phyloP scores from a whole-genome alignment of 2,113 vertebrate genomes.

The Paralichthys olivaceus region DNA sequence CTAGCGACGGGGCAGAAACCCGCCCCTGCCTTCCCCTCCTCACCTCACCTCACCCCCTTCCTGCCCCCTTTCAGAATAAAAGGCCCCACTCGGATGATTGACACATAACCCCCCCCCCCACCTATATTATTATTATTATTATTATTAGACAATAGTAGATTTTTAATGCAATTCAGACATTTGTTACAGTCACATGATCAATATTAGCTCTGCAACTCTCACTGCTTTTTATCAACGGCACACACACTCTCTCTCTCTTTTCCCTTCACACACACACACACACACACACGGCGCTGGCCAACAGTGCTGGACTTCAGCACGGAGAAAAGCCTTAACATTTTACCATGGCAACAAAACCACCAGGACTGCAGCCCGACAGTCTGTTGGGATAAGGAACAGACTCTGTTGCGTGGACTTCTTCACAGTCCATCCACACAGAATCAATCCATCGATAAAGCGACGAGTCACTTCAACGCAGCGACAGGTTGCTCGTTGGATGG shows the following conservation, averaged over 20 bases:
- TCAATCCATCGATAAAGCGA: too few relatives aligned
- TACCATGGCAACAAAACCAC: constrained; percentile 69
- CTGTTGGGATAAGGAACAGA: constrained; percentile 29
- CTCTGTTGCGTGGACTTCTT: neutral
- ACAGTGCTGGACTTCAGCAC: constrained; percentile 49
- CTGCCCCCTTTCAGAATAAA: constrained; percentile 57
- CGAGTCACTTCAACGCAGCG: too few relatives aligned
- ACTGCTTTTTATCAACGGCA: neutral
- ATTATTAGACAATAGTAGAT: too few relatives aligned
- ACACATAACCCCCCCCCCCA: neutral
- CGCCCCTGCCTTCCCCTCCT: constrained; percentile 5
- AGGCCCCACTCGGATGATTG: constrained; percentile 14
- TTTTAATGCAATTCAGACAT: too few relatives aligned
- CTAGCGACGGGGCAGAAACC: constrained; percentile 77
- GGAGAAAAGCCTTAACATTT: constrained; percentile 62
- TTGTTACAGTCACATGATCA: neutral
- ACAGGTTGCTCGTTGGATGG: too few relatives aligned
- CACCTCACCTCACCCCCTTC: constrained; percentile 21
- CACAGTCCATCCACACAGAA: too few relatives aligned
- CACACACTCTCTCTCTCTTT: neutral
- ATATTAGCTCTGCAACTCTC: too few relatives aligned
- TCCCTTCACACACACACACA: constrained; percentile 6
- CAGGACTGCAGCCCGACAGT: constrained; percentile 39
- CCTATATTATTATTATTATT: too few relatives aligned
- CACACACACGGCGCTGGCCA: constrained; percentile 13